Percentiles rank a stretch among this genome's conserved stretches.
Evolutionary conservation across 2,888 invertebrate genomes (phyloP).

Genomic region (Mactromeris polynyma): DNA sequence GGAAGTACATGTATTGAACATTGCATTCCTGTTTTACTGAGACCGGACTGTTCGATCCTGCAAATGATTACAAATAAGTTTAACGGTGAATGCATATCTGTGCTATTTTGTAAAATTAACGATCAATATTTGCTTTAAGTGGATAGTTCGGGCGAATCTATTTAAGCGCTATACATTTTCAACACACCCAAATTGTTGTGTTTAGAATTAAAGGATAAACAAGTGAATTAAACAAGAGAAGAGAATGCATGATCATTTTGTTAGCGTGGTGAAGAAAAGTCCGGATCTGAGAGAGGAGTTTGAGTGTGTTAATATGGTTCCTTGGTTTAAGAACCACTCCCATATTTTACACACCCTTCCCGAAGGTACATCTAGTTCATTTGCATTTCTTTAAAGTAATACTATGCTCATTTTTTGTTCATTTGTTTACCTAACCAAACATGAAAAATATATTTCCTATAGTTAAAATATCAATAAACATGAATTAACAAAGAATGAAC

Average conservation of each 20-base stretch:
- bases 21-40: no score
- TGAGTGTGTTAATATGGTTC: conserved; percentile 80
- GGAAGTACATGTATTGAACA: no score
- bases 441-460: no score
- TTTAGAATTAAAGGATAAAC: not conserved
- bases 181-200: not conserved
- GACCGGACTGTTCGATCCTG: no score
- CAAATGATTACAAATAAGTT: no score
- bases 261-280: conserved; percentile 78
- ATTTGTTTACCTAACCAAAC: no score
- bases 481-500: no score
- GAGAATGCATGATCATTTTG: conserved; percentile 80
- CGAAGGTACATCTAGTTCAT: conserved; percentile 71
- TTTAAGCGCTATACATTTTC: not conserved
- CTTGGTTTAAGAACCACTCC: conserved; percentile 83
- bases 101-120: no score
- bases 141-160: not conserved
- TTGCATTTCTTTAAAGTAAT: not conserved
- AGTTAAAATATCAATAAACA: no score
- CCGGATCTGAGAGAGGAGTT: conserved; percentile 78
- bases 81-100: no score
- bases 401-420: no score
- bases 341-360: conserved; percentile 78
- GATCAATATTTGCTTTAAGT: not conserved
- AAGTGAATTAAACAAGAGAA: not conserved